Evolutionary conservation across 2,888 invertebrate genomes (phyloP).

Genomic region (Chrysopilus asiliformis): DNA sequence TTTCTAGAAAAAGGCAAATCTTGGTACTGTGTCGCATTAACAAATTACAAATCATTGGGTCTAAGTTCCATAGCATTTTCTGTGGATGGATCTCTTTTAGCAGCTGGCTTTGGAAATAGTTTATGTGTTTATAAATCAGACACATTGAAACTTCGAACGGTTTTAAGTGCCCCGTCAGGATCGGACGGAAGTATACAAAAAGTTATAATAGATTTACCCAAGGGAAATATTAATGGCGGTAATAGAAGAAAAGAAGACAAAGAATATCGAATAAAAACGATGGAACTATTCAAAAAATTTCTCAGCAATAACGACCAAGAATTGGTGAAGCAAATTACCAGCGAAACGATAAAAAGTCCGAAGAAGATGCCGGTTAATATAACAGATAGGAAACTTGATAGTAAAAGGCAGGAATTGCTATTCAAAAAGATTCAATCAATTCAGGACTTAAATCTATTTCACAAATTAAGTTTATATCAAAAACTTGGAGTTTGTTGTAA

Average conservation of each 20-base stretch:
- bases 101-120: constrained; percentile 50
- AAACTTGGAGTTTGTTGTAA: constrained; percentile 25
- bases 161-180: constrained; percentile 32
- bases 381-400: constrained; percentile 10
- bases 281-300: constrained; percentile 23
- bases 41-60: constrained; percentile 45
- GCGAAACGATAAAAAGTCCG: neutral
- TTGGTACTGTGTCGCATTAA: constrained; percentile 53
- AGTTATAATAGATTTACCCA: constrained; percentile 21
- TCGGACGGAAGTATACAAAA: constrained; percentile 28
- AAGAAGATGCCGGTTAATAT: constrained; percentile 9
- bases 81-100: constrained; percentile 61
- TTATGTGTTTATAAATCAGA: constrained; percentile 58
- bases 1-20: constrained; percentile 38
- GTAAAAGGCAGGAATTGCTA: constrained; percentile 17
- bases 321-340: constrained; percentile 14
- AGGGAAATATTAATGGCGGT: constrained; percentile 3
- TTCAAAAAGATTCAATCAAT: constrained; percentile 24
- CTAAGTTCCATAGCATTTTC: constrained; percentile 51
- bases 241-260: neutral
- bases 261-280: constrained; percentile 19
- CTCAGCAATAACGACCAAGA: constrained; percentile 24
- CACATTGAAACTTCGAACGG: constrained; percentile 42
- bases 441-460: constrained; percentile 28
- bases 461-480: constrained; percentile 28